Conservation (phyloP, 2,113 vertebrate species). For the Actenoides lindsayi region DNA sequence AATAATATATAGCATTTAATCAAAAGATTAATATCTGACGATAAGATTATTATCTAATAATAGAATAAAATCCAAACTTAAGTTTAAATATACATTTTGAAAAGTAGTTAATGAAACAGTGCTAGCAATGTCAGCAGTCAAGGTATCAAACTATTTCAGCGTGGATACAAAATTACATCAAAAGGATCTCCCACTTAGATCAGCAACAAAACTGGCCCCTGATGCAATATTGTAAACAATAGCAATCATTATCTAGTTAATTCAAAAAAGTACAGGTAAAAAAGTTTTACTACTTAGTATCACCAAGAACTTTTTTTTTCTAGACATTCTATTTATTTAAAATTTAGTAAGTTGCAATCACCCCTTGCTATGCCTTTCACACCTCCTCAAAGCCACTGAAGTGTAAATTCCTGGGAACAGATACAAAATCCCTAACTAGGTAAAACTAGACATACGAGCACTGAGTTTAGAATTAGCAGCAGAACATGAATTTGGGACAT, state of each 20-base stretch:
- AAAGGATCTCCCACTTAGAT: background rate
- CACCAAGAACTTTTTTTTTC: background rate
- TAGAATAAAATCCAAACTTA: background rate
- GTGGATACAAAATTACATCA: background rate
- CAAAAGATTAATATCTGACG: background rate
- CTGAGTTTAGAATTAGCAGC: background rate
- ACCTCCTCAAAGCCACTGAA: background rate
- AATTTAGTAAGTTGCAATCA: background rate
- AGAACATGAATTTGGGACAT: background rate
- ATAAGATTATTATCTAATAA: background rate
- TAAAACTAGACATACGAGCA: background rate
- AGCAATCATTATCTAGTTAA: constrained; percentile 4
- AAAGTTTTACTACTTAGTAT: background rate
- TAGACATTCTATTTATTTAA: background rate
- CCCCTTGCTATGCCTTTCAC: background rate
- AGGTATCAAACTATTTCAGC: background rate
- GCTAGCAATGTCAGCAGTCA: background rate
- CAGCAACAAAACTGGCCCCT: background rate
- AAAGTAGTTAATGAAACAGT: background rate
- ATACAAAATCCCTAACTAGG: background rate
- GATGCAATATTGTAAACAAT: background rate
- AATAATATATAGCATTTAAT: background rate
- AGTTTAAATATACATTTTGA: background rate
- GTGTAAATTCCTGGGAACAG: background rate
- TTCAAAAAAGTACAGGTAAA: constrained; percentile 1